phyloP scores from a whole-genome alignment of 2,888 invertebrate genomes.

The Villa cingulata region DNA sequence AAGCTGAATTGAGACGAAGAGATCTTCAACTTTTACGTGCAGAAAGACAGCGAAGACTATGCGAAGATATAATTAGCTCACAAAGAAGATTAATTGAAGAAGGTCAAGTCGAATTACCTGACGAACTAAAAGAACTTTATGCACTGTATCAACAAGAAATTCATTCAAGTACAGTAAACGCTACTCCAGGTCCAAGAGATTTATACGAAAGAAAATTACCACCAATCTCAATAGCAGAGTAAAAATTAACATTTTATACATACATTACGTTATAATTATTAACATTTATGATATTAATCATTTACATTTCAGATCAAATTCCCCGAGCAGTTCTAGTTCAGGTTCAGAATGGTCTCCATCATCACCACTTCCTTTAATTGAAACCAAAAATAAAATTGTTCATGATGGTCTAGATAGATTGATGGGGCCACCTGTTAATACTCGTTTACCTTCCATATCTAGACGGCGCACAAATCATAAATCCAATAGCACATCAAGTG shows the following conservation, averaged over 20 bases:
- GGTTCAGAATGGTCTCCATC: constrained; percentile 36
- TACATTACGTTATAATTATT: background rate
- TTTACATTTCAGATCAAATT: constrained; percentile 28
- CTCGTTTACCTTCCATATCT: constrained; percentile 26
- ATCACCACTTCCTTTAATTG: constrained; percentile 16
- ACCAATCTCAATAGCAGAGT: constrained; percentile 35
- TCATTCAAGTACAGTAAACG: constrained; percentile 58
- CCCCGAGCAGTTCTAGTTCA: constrained; percentile 34
- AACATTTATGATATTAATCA: background rate
- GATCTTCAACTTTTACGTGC: constrained; percentile 72
- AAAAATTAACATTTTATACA: constrained; percentile 9
- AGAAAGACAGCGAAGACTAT: constrained; percentile 70
- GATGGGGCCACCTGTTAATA: constrained; percentile 33
- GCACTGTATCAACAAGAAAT: constrained; percentile 76
- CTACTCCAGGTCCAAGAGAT: constrained; percentile 24
- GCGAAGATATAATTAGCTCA: constrained; percentile 82
- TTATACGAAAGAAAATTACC: constrained; percentile 34
- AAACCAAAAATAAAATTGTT: constrained; percentile 2
- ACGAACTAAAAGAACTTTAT: constrained; percentile 67
- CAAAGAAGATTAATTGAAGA: constrained; percentile 78
- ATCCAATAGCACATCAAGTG: constrained; percentile 15
- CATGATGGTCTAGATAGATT: constrained; percentile 22
- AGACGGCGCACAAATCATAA: constrained; percentile 15
- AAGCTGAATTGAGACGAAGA: constrained; percentile 72
- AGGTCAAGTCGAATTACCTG: constrained; percentile 52